phyloP scores from a whole-genome alignment of 1,140 invertebrate species.

The Argopecten irradians region DNA sequence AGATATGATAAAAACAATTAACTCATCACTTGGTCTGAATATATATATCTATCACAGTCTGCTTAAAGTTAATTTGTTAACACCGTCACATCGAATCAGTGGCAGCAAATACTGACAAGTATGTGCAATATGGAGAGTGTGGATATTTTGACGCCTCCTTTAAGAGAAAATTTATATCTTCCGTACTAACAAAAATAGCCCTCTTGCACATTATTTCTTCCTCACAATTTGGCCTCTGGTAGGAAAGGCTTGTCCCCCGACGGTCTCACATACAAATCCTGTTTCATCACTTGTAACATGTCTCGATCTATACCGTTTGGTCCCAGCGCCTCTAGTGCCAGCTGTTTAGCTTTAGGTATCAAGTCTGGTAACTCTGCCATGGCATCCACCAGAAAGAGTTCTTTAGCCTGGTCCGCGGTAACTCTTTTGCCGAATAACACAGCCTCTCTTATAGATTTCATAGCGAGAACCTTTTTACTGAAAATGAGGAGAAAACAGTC shows the following conservation, averaged over 20 bases:
- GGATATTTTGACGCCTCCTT: no score
- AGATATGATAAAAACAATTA: no score
- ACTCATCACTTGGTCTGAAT: no score
- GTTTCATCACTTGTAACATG: slow-evolving; percentile 36
- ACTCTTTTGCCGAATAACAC: slow-evolving; percentile 36
- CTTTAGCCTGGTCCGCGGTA: slow-evolving; percentile 31
- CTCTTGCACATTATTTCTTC: no score
- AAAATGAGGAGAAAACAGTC: background rate
- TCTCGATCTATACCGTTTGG: slow-evolving; percentile 34
- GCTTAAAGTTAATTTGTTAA: no score
- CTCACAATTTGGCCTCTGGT: background rate
- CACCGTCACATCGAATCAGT: no score
- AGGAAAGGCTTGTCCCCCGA: background rate
- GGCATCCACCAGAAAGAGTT: background rate
- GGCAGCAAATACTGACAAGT: no score
- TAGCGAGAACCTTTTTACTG: slow-evolving; percentile 1
- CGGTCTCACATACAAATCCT: background rate
- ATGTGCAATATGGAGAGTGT: no score
- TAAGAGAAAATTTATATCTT: no score
- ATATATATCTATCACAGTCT: no score
- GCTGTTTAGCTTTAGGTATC: slow-evolving; percentile 33
- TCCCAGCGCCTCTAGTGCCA: slow-evolving; percentile 33
- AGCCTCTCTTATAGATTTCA: slow-evolving; percentile 29
- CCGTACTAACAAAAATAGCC: no score
- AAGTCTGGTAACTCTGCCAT: slow-evolving; percentile 21